Percentiles rank a stretch among this genome's conserved stretches.
Evolutionary conservation across 2,888 invertebrate genomes (phyloP).

Genomic region (Xanthorhoe spadicearia): DNA sequence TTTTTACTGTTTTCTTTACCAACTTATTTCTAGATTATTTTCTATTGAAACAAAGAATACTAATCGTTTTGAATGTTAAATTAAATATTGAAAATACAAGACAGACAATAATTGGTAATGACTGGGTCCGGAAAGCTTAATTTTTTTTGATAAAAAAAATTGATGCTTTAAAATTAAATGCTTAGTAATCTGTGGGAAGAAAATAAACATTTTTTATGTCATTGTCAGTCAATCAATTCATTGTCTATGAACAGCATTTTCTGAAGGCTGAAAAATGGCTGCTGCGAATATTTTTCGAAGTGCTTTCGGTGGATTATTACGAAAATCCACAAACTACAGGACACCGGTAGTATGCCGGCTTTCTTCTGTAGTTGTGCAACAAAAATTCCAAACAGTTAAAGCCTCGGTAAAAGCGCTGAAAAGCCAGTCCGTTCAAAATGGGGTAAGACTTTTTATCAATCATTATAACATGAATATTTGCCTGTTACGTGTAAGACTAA

Average conservation of each 20-base stretch:
- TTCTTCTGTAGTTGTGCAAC: slow-evolving; percentile 71
- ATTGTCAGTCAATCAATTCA: slow-evolving; percentile 19
- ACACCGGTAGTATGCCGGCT: slow-evolving; percentile 76
- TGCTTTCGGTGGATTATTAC: slow-evolving; percentile 76
- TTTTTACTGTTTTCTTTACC: too few species aligned
- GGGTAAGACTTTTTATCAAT: slow-evolving; percentile 65
- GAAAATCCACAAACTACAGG: slow-evolving; percentile 70
- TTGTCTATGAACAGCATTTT: slow-evolving; percentile 44
- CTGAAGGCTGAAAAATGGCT: slow-evolving; percentile 76
- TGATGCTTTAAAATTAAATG: too few species aligned
- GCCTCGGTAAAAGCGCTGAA: slow-evolving; percentile 56
- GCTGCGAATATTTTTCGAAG: slow-evolving; percentile 77
- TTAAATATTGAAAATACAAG: too few species aligned
- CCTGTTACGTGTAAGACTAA: background rate
- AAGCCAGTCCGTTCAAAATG: slow-evolving; percentile 62
- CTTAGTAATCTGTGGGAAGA: too few species aligned
- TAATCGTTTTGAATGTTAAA: too few species aligned
- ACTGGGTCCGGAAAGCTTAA: too few species aligned
- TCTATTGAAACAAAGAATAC: too few species aligned
- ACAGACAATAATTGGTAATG: too few species aligned
- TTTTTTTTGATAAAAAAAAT: too few species aligned
- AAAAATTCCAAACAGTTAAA: slow-evolving; percentile 69
- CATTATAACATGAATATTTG: slow-evolving; percentile 53
- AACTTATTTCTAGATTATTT: too few species aligned
- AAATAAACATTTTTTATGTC: background rate